phyloP scores from a whole-genome alignment of 2,797 vertebrate genomes.

The Sebastes matsubarae region DNA sequence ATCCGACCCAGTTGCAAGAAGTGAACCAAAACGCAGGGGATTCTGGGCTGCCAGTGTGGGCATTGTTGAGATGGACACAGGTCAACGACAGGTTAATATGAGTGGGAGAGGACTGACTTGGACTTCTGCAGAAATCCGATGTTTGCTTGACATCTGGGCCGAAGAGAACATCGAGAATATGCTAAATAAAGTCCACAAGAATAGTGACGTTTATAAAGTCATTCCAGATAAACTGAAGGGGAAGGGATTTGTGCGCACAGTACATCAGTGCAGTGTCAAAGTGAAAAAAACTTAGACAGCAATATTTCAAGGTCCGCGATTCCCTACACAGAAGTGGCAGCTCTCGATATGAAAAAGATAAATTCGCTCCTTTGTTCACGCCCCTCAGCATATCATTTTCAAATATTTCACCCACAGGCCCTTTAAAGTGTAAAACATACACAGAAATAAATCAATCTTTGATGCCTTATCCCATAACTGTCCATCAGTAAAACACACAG shows the following conservation, averaged over 20 bases:
- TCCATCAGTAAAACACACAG: conserved; percentile 3
- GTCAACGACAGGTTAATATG: no score
- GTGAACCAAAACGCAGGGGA: no score
- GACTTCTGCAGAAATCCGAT: not conserved
- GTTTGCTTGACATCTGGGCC: not conserved
- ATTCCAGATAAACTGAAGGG: not conserved
- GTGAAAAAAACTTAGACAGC: not conserved
- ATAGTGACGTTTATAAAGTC: not conserved
- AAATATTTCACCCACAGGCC: not conserved
- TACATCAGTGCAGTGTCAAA: not conserved
- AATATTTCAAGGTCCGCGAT: not conserved
- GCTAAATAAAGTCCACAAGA: not conserved
- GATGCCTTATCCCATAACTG: conserved; percentile 16
- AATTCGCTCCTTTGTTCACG: not conserved
- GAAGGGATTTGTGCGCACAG: no score
- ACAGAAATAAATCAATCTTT: not conserved
- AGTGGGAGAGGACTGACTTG: not conserved
- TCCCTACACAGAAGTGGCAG: not conserved
- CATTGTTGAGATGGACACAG: no score
- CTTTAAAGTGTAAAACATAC: conserved; percentile 1
- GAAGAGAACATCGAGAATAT: not conserved
- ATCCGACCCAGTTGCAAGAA: not conserved
- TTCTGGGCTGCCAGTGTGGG: no score
- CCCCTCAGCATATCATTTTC: not conserved
- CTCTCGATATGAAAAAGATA: not conserved